Evolutionary conservation across 2,888 invertebrate genomes (phyloP), one percentile per base, ranked within the genome.

Genomic region (Metopia argyrocephala): DNA sequence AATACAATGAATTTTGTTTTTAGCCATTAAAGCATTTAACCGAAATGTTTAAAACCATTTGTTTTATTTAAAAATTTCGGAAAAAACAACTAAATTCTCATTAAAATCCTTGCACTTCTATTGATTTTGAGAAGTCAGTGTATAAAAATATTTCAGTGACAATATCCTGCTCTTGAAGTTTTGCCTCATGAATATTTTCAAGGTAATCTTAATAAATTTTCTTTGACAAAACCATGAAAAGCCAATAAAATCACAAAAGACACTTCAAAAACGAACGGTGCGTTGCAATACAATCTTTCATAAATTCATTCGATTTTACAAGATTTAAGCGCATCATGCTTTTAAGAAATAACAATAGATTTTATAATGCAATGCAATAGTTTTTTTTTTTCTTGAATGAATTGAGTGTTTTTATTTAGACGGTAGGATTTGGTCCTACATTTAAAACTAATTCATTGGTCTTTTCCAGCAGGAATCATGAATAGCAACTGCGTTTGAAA

Each of bases 321-420:
- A 59, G 25, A 0, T n/a, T 54, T 45, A 56, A 70, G 45, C 25
- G 20, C 28, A 46, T 5, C 2, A 52, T 46, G 46, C 5, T 21
- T 18, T 62, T 38, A 20, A 28, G 57, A 69, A 69, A 15, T 1
- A 23, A 48, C 31, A 50, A 64, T 20, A 54, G 5, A 54, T 7
- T 12, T 48, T 18, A 23, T 52, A 9, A 50, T 54, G 25, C 52
- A 57, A 64, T 56, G 66, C 69, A 61, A 31, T 31, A 31, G 12
- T 31, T 31, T 31, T 7, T 31, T 3, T 12, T 3, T 31, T 7
- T 12, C 7, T 12, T 31, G 45, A 61, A 31, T 38, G 1, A 31
- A 59, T 68, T 76, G 64, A 65, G 66, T 78, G 78, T 74, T 81
- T 78, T 78, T n/a, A n/a, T n/a, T n/a, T n/a, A n/a, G n/a, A n/a